phyloP scores from a whole-genome alignment of 37 sponge, comb jelly and placozoan genomes.

The Lycopodina hypogea region DNA sequence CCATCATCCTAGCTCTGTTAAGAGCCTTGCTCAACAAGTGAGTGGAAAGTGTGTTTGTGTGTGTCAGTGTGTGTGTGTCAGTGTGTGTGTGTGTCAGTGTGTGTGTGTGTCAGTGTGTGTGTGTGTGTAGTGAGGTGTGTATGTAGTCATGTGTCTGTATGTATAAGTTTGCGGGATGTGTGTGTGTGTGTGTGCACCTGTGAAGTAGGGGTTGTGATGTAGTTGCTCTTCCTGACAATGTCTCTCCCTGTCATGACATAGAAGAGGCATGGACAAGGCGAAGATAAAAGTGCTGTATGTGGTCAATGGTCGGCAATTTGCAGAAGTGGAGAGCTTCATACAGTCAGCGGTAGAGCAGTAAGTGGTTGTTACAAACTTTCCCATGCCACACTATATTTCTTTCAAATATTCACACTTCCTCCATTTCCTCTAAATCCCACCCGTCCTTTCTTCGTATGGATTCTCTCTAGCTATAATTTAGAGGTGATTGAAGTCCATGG shows the following conservation, averaged over 20 bases:
- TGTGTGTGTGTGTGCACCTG: background rate
- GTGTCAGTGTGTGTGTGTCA: background rate
- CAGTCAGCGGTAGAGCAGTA: conserved; percentile 29
- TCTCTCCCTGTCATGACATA: conserved; percentile 5
- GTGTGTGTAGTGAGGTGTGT: background rate
- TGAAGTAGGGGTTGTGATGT: background rate
- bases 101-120: background rate
- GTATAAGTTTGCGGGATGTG: background rate
- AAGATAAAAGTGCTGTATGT: conserved; percentile 74
- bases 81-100: background rate
- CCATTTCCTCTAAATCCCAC: too few species aligned
- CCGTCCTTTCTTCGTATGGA: too few species aligned
- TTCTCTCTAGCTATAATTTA: conserved; percentile 49
- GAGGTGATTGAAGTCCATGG: conserved; percentile 46
- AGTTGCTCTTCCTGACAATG: background rate
- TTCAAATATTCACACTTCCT: background rate
- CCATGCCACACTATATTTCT: background rate
- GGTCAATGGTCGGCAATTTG: conserved; percentile 42
- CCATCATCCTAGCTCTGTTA: conserved; percentile 76
- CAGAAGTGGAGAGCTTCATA: conserved; percentile 70
- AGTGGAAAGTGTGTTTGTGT: background rate
- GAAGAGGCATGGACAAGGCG: background rate
- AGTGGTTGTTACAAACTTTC: background rate
- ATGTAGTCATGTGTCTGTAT: background rate
- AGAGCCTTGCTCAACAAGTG: conserved; percentile 47